Conservation (phyloP, 2,113 vertebrate species). For the Esox niger region DNA sequence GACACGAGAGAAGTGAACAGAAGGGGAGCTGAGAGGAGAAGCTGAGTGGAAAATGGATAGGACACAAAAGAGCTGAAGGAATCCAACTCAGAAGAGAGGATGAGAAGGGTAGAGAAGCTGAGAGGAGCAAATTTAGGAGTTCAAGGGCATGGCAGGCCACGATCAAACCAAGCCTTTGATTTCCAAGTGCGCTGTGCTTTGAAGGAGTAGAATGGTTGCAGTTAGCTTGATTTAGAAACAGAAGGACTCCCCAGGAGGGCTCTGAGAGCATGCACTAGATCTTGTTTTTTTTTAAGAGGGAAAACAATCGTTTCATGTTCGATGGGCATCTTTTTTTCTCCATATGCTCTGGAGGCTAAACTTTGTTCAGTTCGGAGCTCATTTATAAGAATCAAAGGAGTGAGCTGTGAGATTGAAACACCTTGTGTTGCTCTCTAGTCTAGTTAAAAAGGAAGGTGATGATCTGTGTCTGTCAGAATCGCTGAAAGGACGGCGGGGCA, state of each 20-base stretch:
- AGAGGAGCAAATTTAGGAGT: too few relatives aligned
- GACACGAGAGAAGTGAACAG: too few relatives aligned
- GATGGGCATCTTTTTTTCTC: background rate
- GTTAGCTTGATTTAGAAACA: constrained; percentile 25
- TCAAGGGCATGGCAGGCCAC: constrained; percentile 31
- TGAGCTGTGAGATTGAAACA: constrained; percentile 12
- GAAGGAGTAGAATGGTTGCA: constrained; percentile 14
- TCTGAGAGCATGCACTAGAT: background rate
- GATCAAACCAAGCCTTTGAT: constrained; percentile 42
- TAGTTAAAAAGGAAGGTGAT: background rate
- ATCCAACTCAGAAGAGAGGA: too few relatives aligned
- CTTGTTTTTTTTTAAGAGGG: background rate
- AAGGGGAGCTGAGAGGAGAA: too few relatives aligned
- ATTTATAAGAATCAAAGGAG: constrained; percentile 36
- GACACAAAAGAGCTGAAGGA: too few relatives aligned
- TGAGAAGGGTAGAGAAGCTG: background rate
- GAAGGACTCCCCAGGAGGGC: constrained; percentile 19
- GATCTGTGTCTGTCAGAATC: background rate
- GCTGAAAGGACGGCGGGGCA: constrained; percentile 4
- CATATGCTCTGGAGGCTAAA: constrained; percentile 17
- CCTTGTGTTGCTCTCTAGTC: constrained; percentile 1
- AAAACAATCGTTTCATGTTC: constrained; percentile 36
- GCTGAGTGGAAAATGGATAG: too few relatives aligned
- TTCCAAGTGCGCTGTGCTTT: constrained; percentile 2
- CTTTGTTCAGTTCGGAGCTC: constrained; percentile 33